Conservation (phyloP, 2,888 invertebrate genomes). For the Luperina nickerlii region DNA sequence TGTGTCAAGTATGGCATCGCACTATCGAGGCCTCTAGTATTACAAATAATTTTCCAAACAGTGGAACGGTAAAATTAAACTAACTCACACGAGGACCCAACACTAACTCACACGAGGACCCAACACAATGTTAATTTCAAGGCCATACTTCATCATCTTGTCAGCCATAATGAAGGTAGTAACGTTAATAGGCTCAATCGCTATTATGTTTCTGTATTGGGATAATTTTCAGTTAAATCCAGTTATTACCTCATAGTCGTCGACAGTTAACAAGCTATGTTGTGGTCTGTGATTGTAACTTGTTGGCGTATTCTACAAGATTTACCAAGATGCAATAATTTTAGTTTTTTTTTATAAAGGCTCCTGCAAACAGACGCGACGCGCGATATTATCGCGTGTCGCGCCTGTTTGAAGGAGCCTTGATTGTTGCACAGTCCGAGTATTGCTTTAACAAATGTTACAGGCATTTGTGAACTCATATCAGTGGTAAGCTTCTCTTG, state of each 20-base stretch:
- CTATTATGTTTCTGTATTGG: neutral
- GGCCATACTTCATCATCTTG: constrained; percentile 24
- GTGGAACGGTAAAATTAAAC: neutral
- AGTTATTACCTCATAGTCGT: neutral
- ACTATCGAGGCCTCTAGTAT: neutral
- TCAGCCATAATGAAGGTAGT: constrained; percentile 26
- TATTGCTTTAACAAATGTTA: constrained; percentile 6
- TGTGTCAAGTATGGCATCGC: neutral
- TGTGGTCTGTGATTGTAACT: no score
- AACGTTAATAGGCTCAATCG: constrained; percentile 42
- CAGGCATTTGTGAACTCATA: constrained; percentile 28
- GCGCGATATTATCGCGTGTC: no score
- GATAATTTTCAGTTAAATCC: neutral
- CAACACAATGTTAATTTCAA: constrained; percentile 22
- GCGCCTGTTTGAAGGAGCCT: no score
- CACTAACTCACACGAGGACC: constrained; percentile 4
- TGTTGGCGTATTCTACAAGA: neutral
- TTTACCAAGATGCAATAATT: neutral
- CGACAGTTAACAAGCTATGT: neutral
- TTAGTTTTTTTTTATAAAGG: no score
- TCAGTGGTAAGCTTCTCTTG: neutral
- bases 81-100: constrained; percentile 1
- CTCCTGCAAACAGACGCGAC: no score
- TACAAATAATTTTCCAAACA: neutral
- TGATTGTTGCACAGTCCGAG: neutral